Evolutionary conservation across 2,113 vertebrate species (phyloP).

Genomic region (Myxocyprinus asiaticus): DNA sequence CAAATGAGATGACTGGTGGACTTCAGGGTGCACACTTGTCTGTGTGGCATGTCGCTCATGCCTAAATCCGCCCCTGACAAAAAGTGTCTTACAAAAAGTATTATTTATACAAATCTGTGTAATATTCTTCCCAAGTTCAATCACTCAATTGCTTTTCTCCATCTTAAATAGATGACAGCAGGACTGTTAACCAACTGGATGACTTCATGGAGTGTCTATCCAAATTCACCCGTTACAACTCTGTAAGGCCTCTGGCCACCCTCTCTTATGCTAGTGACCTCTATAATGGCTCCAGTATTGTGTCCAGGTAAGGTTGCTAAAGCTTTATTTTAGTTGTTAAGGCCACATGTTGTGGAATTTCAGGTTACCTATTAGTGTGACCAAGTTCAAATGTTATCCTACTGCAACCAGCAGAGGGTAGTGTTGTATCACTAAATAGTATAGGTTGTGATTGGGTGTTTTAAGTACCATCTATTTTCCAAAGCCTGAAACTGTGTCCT

Average conservation of each 20-base stretch:
- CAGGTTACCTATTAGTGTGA: too few relatives aligned
- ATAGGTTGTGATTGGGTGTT: neutral
- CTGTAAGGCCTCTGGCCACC: slow-evolving; percentile 92
- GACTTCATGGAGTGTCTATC: slow-evolving; percentile 98
- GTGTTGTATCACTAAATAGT: slow-evolving; percentile 35
- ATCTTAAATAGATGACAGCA: slow-evolving; percentile 84
- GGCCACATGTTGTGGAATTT: too few relatives aligned
- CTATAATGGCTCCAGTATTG: slow-evolving; percentile 98
- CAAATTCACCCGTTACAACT: slow-evolving; percentile 97
- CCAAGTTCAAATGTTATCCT: neutral
- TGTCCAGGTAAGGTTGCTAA: slow-evolving; percentile 86
- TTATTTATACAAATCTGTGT: too few relatives aligned
- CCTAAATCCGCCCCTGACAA: too few relatives aligned
- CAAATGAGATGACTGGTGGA: too few relatives aligned
- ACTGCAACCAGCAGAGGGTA: slow-evolving; percentile 45
- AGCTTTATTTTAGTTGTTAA: neutral
- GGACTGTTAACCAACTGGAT: slow-evolving; percentile 93
- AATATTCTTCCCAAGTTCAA: neutral
- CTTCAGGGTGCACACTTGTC: too few relatives aligned
- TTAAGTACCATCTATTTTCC: neutral
- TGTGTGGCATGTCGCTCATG: too few relatives aligned
- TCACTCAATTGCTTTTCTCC: slow-evolving; percentile 33
- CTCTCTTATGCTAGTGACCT: slow-evolving; percentile 97
- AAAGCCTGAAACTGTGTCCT: neutral
- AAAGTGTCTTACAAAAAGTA: too few relatives aligned